phyloP scores from a whole-genome alignment of 2,797 vertebrate genomes.

The Hapalemur alaotrensis region DNA sequence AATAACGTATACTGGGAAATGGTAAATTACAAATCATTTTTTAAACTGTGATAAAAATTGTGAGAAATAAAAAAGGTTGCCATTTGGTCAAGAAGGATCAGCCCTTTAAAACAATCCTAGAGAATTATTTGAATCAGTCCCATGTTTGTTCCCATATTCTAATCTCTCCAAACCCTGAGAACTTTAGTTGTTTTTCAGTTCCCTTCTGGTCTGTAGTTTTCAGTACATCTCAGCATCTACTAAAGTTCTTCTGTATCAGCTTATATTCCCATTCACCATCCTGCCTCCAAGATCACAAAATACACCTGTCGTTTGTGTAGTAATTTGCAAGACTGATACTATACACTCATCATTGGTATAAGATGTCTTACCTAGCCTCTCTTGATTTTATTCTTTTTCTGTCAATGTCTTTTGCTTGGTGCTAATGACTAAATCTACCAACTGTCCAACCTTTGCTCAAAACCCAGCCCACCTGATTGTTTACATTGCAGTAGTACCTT shows the following conservation, averaged over 20 bases:
- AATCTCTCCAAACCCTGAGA: background rate
- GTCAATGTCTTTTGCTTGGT: background rate
- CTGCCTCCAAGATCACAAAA: conserved; percentile 5
- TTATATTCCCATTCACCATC: background rate
- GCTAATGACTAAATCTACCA: background rate
- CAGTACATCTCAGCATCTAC: background rate
- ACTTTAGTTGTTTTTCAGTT: background rate
- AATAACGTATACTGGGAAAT: background rate
- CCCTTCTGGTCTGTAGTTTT: background rate
- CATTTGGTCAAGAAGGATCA: background rate
- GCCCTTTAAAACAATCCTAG: background rate
- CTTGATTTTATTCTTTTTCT: background rate
- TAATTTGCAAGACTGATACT: background rate
- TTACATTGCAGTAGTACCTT: background rate
- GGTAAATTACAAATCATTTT: background rate
- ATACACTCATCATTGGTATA: background rate
- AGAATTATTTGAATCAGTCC: background rate
- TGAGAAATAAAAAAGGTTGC: background rate
- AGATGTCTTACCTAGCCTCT: background rate
- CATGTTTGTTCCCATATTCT: background rate
- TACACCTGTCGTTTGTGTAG: background rate
- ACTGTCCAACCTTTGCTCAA: background rate
- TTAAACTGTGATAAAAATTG: background rate
- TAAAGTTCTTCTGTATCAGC: background rate
- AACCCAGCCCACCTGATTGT: background rate